Evolutionary conservation across 2,113 vertebrate genomes (phyloP).

Genomic region (Myodes glareolus): DNA sequence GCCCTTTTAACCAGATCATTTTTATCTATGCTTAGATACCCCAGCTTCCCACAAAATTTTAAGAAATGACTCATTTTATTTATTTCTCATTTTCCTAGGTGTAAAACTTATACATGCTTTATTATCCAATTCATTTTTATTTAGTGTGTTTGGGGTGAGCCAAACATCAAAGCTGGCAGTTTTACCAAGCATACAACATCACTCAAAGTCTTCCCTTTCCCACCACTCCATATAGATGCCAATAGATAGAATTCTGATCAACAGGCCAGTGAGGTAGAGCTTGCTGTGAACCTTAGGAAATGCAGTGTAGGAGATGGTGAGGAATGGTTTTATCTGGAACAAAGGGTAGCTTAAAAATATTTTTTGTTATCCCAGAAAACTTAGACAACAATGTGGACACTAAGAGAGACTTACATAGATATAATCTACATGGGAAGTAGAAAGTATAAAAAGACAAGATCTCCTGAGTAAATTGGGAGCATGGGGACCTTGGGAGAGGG

Average conservation of each 20-base stretch:
- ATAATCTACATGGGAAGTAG: no score
- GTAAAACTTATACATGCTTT: not conserved
- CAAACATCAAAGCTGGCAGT: not conserved
- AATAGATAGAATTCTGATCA: not conserved
- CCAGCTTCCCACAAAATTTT: not conserved
- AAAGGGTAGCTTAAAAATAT: not conserved
- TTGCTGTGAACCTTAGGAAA: not conserved
- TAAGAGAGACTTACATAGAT: no score
- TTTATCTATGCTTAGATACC: conserved; percentile 2
- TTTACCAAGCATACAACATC: not conserved
- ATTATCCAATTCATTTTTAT: not conserved
- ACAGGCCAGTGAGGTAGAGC: not conserved
- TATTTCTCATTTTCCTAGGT: conserved; percentile 1
- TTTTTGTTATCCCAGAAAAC: no score
- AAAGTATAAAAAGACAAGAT: no score
- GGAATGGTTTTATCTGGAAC: not conserved
- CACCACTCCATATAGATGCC: not conserved
- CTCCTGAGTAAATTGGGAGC: no score
- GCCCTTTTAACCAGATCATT: not conserved
- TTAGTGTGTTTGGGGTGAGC: not conserved
- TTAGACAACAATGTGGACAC: no score
- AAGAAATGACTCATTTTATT: not conserved
- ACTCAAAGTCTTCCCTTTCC: not conserved
- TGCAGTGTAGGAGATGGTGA: not conserved
- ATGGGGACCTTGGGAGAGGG: no score